Percentiles rank a stretch among this genome's conserved stretches.
Conservation (phyloP, 2,113 vertebrate genomes). For the Panurus biarmicus region DNA sequence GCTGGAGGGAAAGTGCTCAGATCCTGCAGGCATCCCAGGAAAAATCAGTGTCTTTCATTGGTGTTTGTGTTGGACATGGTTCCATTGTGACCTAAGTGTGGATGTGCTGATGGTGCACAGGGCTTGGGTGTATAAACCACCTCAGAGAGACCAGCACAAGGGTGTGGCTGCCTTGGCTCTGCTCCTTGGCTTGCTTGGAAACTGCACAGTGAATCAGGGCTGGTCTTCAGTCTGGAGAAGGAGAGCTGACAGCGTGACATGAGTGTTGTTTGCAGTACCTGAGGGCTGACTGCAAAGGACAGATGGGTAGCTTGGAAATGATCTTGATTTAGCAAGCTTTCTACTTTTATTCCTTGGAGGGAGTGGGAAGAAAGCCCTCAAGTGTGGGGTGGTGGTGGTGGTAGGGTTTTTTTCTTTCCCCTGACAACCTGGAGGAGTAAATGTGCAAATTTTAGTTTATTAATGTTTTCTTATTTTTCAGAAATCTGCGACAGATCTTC, state of each 20-base stretch:
- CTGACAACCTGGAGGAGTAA: background rate
- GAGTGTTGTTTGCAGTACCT: background rate
- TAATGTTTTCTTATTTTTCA: constrained; percentile 53
- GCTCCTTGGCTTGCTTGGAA: background rate
- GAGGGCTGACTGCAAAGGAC: background rate
- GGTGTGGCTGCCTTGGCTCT: background rate
- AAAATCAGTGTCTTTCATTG: background rate
- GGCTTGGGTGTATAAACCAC: background rate
- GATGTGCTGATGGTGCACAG: background rate
- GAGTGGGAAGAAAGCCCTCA: background rate
- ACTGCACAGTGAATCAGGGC: background rate
- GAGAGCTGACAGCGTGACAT: background rate
- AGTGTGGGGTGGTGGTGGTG: background rate
- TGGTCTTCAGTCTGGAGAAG: background rate
- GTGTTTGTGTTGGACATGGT: background rate
- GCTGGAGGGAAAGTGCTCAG: background rate
- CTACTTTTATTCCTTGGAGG: background rate
- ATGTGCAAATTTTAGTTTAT: background rate
- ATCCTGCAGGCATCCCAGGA: background rate
- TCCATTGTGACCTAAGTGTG: background rate
- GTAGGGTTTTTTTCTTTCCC: background rate
- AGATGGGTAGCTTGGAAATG: background rate
- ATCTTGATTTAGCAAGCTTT: background rate
- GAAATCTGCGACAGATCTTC: constrained; percentile 97
- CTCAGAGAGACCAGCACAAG: background rate